A percentile compares a stretch with the other conserved stretches of the same genome.
phyloP scores from a whole-genome alignment of 2,888 invertebrate genomes.

The Prionchulus punctatus region DNA sequence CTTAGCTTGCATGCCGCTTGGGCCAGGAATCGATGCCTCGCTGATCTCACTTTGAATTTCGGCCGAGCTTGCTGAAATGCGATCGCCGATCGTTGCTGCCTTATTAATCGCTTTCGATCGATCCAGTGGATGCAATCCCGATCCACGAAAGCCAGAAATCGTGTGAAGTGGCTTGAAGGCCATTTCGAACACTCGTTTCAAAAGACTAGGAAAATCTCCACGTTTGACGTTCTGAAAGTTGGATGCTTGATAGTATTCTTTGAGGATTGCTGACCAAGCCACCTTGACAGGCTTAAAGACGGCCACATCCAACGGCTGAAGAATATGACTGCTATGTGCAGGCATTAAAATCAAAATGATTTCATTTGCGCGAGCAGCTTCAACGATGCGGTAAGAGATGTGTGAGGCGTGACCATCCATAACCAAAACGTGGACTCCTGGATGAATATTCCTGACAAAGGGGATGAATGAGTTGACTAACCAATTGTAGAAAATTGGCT shows the following conservation, averaged over 20 bases:
- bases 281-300: conserved; percentile 15
- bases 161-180: not conserved
- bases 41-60: too few relatives aligned
- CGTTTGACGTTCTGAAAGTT: not conserved
- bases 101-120: too few relatives aligned
- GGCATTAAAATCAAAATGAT: conserved; percentile 11
- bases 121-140: not conserved
- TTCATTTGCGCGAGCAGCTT: not conserved
- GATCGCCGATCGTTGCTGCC: too few relatives aligned
- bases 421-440: not conserved
- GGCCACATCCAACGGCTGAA: conserved; percentile 17
- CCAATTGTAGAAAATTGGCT: not conserved
- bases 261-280: conserved; percentile 10
- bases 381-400: not conserved
- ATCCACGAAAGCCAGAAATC: not conserved
- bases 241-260: not conserved
- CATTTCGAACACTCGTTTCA: not conserved
- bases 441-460: not conserved
- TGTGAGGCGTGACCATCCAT: not conserved
- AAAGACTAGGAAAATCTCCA: not conserved
- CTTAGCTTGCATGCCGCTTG: too few relatives aligned
- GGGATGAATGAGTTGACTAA: not conserved
- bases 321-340: conserved; percentile 17
- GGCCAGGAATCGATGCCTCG: too few relatives aligned
- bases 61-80: too few relatives aligned